phyloP scores from a whole-genome alignment of 2,888 invertebrate species.

The Drosophila affinis region DNA sequence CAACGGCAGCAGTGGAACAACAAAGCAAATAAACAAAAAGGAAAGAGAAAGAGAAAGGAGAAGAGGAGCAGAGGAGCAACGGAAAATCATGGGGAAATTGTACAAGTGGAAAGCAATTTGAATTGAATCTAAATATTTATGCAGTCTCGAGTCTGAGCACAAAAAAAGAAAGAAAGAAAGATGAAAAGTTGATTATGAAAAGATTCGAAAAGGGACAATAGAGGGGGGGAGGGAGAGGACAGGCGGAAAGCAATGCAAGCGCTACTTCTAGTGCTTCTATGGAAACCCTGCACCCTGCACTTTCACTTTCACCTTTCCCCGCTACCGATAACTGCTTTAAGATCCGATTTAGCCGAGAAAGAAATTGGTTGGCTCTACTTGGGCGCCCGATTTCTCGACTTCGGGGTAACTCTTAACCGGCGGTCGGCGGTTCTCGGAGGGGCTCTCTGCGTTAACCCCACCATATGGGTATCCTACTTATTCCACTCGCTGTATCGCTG shows the following conservation, averaged over 20 bases:
- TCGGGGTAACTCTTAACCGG: too few relatives aligned
- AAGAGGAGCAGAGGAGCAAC: neutral
- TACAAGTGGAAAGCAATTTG: slow-evolving; percentile 45
- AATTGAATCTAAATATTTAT: slow-evolving; percentile 61
- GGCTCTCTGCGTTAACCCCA: too few relatives aligned
- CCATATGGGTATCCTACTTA: too few relatives aligned
- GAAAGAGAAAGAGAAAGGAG: neutral
- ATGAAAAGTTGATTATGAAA: slow-evolving; percentile 18
- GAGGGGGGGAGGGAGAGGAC: too few relatives aligned
- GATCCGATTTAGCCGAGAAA: too few relatives aligned
- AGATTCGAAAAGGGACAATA: neutral
- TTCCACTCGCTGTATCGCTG: too few relatives aligned
- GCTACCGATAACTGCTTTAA: too few relatives aligned
- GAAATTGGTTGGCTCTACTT: too few relatives aligned
- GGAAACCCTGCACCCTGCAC: too few relatives aligned
- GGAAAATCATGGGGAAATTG: slow-evolving; percentile 28
- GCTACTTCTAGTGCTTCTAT: neutral
- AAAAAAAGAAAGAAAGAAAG: slow-evolving; percentile 5
- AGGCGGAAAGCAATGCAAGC: neutral
- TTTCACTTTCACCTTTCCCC: too few relatives aligned
- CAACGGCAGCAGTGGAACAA: slow-evolving; percentile 26
- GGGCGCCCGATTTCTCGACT: too few relatives aligned
- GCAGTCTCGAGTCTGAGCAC: slow-evolving; percentile 32
- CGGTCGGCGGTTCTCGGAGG: too few relatives aligned
- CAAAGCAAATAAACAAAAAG: slow-evolving; percentile 26